Evolutionary conservation across 2,888 invertebrate species (phyloP), one percentile per base, ranked within the genome.

Genomic region (Drosophila prostipennis): DNA sequence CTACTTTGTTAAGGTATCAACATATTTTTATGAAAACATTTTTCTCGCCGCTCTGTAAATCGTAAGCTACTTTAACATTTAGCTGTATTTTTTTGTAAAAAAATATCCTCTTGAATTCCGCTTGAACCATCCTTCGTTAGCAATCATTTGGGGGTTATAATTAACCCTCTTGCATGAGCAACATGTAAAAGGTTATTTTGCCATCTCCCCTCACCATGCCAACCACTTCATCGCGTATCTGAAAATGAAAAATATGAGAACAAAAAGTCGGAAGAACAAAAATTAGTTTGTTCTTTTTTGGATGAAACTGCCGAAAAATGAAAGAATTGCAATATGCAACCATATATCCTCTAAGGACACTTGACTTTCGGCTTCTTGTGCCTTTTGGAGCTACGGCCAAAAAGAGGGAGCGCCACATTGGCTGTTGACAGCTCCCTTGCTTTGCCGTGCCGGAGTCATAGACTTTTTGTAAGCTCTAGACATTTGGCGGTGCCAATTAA

Each of bases 291-390:
- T 72, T 63, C 53, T 58, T 77, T 77, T 59, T 69, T 60, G 71
- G 64, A 68, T 53, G 60, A 67, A 46, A 64, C 65, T 72, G 83
- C 75, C 86, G 55, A 79, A 82, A 81, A 87, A 87, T 81, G 79
- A 84, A 81, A 87, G 82, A 87, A 79, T 87, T 81, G 85, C 81
- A 81, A 85, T 58, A 70, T 77, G 64, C 63, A 57, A 70, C 65
- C 74, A 68, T 64, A 86, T 79, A 81, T 81, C 87, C 89, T 90
- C 90, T 76, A 83, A 90, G 89, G 89, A 90, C 89, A 87, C 90
- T 89, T 89, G 82, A 89, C 89, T 89, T 80, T 77, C 72, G 48
- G 74, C 60, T 60, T 74, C 74, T 76, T 79, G 64, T 77, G 74
- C 68, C 58, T 40, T 65, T 63, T 72, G 72, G 59, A 64, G 75